Evolutionary conservation across 2,888 invertebrate genomes (phyloP), one percentile per base, ranked within the genome.

Genomic region (Myathropa florea): DNA sequence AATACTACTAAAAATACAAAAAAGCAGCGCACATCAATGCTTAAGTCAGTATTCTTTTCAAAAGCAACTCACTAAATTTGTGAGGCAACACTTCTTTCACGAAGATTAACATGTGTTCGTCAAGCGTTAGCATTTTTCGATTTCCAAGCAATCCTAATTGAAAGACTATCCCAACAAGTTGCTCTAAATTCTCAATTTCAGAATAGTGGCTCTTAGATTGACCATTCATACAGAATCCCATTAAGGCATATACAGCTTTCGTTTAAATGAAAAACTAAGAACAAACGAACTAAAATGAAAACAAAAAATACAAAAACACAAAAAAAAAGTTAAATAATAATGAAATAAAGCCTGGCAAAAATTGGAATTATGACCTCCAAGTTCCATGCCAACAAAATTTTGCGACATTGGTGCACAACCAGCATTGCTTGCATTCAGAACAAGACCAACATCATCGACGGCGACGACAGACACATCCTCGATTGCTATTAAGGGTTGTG

Each of bases 381-480:
- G 83, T 83, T 86, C 83, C 86, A 59, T 86, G 83, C 86, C 78
- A 86, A 83, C 60, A 86, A 83, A 72, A 83, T 75, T 83, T 82
- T 86, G 86, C 71, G 75, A 83, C 65, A 75, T 79, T 83, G 78
- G 83, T 86, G 86, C 86, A 86, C 83, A 83, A 85, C 68, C 85
- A 85, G 85, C 82, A 85, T 82, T 82, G 83, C 86, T 86, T 83
- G 86, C 83, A 63, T 86, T 86, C 70, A 75, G 60, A 86, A 86
- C 85, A 82, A 82, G 81, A 85, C 85, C 86, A 86, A 86, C 83
- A 86, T 79, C 86, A 86, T 72, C 70, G 78, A 75, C 83, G 86
- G 39, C 83, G 78, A 71, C 78, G 65, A 83, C 83, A 83, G 86
- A 77, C 82, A 85, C 83, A 86, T 86, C 86, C 86, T 86, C 79